Percentiles rank a stretch among this genome's conserved stretches.
Conservation (phyloP, 1,140 invertebrate genomes). For the Pectinophora gossypiella region DNA sequence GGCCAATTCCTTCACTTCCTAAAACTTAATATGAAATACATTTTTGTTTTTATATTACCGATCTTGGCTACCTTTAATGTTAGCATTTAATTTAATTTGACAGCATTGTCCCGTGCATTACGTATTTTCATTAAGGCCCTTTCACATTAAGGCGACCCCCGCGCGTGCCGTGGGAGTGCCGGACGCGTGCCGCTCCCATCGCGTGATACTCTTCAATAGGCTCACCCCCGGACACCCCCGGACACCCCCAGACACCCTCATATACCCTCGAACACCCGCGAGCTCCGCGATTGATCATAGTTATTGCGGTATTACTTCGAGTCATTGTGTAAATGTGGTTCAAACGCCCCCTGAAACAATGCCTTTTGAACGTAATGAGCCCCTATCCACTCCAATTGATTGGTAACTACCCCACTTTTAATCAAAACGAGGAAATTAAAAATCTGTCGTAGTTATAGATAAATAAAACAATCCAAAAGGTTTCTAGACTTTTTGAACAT, state of each 20-base stretch:
- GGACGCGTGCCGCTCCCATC: slow-evolving; percentile 66
- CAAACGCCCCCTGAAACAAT: slow-evolving; percentile 11
- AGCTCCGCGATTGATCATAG: slow-evolving; percentile 33
- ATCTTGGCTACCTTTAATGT: no score
- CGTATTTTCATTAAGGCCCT: slow-evolving; percentile 30
- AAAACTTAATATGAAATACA: background rate
- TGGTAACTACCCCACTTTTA: background rate
- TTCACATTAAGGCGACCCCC: slow-evolving; percentile 35
- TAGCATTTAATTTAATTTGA: no score
- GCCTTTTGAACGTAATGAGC: background rate
- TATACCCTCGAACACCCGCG: background rate
- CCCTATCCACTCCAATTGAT: background rate
- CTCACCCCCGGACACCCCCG: background rate
- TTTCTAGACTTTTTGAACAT: background rate
- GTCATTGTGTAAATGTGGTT: slow-evolving; percentile 41
- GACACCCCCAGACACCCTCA: background rate
- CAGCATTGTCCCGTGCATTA: background rate
- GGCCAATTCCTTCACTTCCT: no score
- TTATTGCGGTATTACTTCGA: slow-evolving; percentile 29
- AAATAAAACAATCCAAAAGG: background rate
- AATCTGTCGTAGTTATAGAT: background rate
- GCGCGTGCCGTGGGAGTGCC: slow-evolving; percentile 65
- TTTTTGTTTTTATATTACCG: no score
- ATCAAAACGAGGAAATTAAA: background rate
- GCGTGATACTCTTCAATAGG: slow-evolving; percentile 38